phyloP scores from a whole-genome alignment of 2,113 vertebrate species.

The Micronycteris hirsuta region DNA sequence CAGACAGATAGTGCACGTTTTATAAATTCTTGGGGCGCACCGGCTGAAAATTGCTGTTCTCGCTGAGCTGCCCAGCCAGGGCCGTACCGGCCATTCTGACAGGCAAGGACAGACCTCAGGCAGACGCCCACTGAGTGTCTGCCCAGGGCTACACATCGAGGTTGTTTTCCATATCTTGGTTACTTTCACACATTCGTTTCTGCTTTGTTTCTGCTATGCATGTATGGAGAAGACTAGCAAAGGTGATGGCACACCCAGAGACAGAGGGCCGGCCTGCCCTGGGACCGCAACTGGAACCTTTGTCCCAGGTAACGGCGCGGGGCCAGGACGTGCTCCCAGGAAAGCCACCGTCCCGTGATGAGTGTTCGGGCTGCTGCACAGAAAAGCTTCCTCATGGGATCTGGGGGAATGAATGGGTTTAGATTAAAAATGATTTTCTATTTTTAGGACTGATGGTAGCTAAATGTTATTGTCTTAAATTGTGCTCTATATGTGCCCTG shows the following conservation, averaged over 20 bases:
- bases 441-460: not conserved
- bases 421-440: not conserved
- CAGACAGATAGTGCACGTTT: no score
- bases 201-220: not conserved
- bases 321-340: not conserved
- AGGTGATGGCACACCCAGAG: not conserved
- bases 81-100: not conserved
- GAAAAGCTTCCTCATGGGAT: not conserved
- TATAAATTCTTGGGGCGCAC: no score
- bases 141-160: not conserved
- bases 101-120: not conserved
- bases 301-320: not conserved
- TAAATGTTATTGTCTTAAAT: not conserved
- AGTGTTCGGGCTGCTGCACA: not conserved
- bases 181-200: not conserved
- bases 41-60: no score
- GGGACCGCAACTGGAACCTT: not conserved
- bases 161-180: not conserved
- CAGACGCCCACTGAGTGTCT: not conserved
- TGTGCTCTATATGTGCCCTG: not conserved
- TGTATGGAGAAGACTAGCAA: not conserved
- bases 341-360: not conserved
- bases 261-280: fast-evolving
- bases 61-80: no score
- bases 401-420: not conserved